Percentiles rank a stretch among this genome's conserved stretches.
Conservation (phyloP, 2,888 invertebrate species). For the Eumerus sabulonum region DNA sequence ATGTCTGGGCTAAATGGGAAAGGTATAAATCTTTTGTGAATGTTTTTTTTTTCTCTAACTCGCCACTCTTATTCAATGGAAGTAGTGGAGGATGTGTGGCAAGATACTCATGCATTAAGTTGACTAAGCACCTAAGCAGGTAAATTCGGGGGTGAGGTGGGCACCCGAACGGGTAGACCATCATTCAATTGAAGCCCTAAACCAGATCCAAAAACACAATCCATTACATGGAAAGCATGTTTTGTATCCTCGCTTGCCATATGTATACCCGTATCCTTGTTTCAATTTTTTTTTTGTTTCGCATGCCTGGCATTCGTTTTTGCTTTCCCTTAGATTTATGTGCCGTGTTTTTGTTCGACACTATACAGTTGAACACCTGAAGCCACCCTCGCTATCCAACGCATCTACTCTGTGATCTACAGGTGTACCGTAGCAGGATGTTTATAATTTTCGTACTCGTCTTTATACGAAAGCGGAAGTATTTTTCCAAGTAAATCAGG, state of each 20-base stretch:
- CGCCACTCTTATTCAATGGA: background rate
- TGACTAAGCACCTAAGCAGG: slow-evolving; percentile 58
- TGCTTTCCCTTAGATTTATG: slow-evolving; percentile 39
- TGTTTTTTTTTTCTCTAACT: slow-evolving; percentile 17
- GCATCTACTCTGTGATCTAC: slow-evolving; percentile 34
- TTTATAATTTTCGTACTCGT: slow-evolving; percentile 40
- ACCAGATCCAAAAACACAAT: slow-evolving; percentile 59
- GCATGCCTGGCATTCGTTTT: no score
- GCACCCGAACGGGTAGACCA: slow-evolving; percentile 38
- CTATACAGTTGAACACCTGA: slow-evolving; percentile 39
- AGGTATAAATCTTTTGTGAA: slow-evolving; percentile 62
- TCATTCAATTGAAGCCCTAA: slow-evolving; percentile 59
- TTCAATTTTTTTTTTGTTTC: no score
- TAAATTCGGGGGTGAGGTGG: slow-evolving; percentile 5
- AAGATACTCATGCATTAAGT: slow-evolving; percentile 49
- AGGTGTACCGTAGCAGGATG: slow-evolving; percentile 39
- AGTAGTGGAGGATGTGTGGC: no score
- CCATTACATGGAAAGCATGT: slow-evolving; percentile 54
- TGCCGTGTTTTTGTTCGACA: slow-evolving; percentile 41
- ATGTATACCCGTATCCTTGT: background rate
- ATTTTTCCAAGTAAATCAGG: slow-evolving; percentile 22
- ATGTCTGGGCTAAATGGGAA: slow-evolving; percentile 51
- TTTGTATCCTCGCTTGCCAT: slow-evolving; percentile 15
- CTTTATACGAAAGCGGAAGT: slow-evolving; percentile 4
- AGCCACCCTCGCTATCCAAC: slow-evolving; percentile 11